Evolutionary conservation across 2,888 invertebrate genomes (phyloP), one percentile per base, ranked within the genome.

Genomic region (Pogonocherus hispidulus): DNA sequence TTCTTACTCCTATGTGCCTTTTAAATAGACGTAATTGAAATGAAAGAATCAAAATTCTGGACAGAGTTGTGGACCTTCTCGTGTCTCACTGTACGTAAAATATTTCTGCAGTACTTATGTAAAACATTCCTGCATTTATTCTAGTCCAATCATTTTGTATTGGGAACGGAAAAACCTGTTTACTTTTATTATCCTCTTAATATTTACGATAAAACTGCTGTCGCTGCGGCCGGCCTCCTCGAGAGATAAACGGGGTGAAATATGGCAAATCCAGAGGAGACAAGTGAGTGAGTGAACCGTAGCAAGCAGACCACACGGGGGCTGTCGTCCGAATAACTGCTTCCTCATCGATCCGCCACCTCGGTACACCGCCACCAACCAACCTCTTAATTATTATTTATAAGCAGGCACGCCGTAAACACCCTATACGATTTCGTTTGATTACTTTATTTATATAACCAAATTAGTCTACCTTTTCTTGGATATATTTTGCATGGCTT

Each of bases 321-420:
- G 83, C 82, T 83, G 84, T 83, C 83, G 84, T 82, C 84, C 84
- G 83, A 83, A 83, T 84, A 84, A 84, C 83, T 81, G 82, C 81
- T 80, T 81, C 75, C 69, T 71, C 83, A 83, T 82, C 82, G 82
- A 83, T 84, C 82, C 78, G 66, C 67, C 67, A 56, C 72, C 69
- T 63, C 67, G 35, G 69, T 69, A 73, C 69, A 59, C 55, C 55
- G 51, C 52, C 19, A 16, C 54, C n/a, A n/a, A n/a, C n/a, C n/a
- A 11, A 63, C 49, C 37, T 47, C 54, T 63, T 67, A 67, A 67
- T 67, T 63, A 67, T 67, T 63, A 63, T 67, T 67, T 67, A 67
- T 52, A 54, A 63, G 59, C 22, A 35, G 37, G 19, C 52, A 63
- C 22, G 16, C 9, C 20, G 52, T 63, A 51, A 63, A 52, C 18